Evolutionary conservation across 2,888 invertebrate species (phyloP).

Genomic region (Anagyrus pseudococci): DNA sequence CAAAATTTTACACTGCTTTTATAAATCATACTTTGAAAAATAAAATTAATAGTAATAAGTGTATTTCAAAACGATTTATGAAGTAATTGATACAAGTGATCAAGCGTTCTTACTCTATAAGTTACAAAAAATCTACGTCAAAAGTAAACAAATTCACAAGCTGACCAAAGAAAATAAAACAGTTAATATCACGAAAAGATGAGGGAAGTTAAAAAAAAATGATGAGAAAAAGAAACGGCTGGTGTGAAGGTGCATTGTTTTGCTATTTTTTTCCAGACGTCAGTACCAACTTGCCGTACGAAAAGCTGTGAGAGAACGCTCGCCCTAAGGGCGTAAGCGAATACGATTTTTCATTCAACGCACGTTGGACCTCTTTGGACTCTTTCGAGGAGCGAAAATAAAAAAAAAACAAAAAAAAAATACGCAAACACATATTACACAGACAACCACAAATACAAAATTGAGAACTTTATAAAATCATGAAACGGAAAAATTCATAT

Average conservation of each 20-base stretch:
- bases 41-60: no score
- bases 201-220: constrained; percentile 1
- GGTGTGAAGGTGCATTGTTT: constrained; percentile 52
- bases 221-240: not conserved
- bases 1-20: no score
- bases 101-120: not conserved
- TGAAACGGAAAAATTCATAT: constrained; percentile 7
- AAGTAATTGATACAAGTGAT: not conserved
- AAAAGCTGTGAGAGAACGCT: constrained; percentile 81
- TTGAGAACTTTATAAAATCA: not conserved
- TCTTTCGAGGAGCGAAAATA: constrained; percentile 39
- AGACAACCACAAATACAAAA: constrained; percentile 16
- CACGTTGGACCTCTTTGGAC: constrained; percentile 52
- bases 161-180: not conserved
- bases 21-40: no score
- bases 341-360: constrained; percentile 62
- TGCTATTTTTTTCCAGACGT: constrained; percentile 75
- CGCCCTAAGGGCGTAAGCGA: constrained; percentile 61
- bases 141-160: constrained; percentile 13
- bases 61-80: no score
- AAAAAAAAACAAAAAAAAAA: constrained; percentile 32
- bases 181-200: not conserved
- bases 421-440: constrained; percentile 17
- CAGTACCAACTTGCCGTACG: constrained; percentile 89
- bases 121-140: constrained; percentile 20